Conservation (phyloP, 2,888 invertebrate species). For the Dynastes grantii region DNA sequence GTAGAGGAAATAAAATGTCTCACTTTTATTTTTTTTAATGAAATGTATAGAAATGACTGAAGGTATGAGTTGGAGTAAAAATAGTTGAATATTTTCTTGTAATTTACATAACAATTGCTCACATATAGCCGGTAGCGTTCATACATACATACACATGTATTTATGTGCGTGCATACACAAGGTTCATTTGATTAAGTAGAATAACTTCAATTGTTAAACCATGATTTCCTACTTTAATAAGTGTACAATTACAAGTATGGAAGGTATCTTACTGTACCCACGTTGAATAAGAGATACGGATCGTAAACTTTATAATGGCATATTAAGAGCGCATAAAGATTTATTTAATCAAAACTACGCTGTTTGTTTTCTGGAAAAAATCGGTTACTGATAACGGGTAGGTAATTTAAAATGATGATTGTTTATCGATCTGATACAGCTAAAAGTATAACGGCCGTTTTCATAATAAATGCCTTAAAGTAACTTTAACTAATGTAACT, state of each 20-base stretch:
- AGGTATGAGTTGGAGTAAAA: no score
- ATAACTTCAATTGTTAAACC: background rate
- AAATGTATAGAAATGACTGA: no score
- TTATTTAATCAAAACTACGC: conserved; percentile 19
- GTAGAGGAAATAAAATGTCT: no score
- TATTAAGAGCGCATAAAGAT: conserved; percentile 21
- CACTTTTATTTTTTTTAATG: no score
- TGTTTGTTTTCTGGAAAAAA: background rate
- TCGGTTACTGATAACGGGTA: background rate
- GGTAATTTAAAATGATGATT: background rate
- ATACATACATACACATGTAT: no score
- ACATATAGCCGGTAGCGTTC: no score
- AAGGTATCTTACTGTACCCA: background rate
- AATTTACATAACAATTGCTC: no score
- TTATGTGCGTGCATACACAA: background rate
- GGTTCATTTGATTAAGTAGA: conserved; percentile 9
- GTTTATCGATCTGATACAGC: background rate
- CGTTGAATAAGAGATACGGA: background rate
- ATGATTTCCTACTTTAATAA: background rate
- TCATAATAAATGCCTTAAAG: no score
- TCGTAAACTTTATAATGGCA: conserved; percentile 21
- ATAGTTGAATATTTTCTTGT: no score
- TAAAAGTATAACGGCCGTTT: no score
- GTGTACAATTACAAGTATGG: background rate
- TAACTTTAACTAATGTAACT: no score